phyloP scores from a whole-genome alignment of 2,888 invertebrate species.

The Gymnocheta viridis region DNA sequence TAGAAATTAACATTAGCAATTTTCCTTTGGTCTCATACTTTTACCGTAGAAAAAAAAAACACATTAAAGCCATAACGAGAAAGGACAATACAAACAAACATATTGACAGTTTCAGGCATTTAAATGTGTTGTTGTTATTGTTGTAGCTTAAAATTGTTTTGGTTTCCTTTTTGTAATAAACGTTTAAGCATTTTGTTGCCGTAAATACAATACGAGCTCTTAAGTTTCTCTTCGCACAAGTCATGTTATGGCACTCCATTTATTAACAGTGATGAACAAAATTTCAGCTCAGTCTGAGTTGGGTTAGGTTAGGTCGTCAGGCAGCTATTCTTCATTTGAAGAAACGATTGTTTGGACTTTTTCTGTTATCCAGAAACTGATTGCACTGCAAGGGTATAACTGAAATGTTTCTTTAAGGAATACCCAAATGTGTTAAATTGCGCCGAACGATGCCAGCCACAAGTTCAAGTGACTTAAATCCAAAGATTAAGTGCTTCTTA shows the following conservation, averaged over 20 bases:
- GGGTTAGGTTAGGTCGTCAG: too few species aligned
- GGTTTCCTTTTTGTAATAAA: constrained; percentile 11
- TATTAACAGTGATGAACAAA: constrained; percentile 31
- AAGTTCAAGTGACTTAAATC: too few species aligned
- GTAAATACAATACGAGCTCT: constrained; percentile 41
- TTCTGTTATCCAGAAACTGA: too few species aligned
- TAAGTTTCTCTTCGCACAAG: constrained; percentile 20
- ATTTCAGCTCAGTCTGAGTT: not conserved
- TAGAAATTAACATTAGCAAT: constrained; percentile 11
- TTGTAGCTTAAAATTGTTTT: constrained; percentile 18
- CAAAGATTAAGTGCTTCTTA: too few species aligned
- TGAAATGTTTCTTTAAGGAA: too few species aligned
- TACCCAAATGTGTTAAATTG: too few species aligned
- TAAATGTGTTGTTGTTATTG: constrained; percentile 22
- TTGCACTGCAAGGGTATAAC: too few species aligned
- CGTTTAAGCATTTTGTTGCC: constrained; percentile 38
- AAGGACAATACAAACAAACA: constrained; percentile 52
- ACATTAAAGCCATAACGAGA: constrained; percentile 42
- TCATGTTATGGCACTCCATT: constrained; percentile 27
- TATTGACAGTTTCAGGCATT: constrained; percentile 55
- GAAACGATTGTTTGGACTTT: too few species aligned
- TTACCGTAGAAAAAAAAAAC: not conserved
- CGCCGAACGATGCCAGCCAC: too few species aligned
- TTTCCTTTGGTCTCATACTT: not conserved
- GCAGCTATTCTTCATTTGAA: too few species aligned